phyloP scores from a whole-genome alignment of 2,113 vertebrate species.

The Megalops atlanticus region DNA sequence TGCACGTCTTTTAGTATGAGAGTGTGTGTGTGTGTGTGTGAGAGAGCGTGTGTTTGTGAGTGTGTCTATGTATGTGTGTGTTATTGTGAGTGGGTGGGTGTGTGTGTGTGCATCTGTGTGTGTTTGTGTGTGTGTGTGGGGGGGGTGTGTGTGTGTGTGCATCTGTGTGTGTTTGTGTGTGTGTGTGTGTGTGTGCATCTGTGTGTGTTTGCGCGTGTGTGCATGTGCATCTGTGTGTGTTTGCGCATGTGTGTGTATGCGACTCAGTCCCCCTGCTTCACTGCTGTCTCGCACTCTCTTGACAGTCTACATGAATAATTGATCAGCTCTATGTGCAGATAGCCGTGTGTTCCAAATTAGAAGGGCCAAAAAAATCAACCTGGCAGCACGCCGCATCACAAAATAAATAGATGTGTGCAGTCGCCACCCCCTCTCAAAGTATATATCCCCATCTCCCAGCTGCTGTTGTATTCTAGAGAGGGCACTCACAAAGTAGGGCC shows the following conservation, averaged over 20 bases:
- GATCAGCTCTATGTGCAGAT: slow-evolving; percentile 1
- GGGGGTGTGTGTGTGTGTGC: no score
- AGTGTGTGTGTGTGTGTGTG: slow-evolving; percentile 31
- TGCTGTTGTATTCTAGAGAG: background rate
- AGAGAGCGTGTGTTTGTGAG: background rate
- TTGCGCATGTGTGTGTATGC: slow-evolving; percentile 10
- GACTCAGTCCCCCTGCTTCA: background rate
- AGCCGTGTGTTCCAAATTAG: background rate
- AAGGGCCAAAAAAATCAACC: background rate
- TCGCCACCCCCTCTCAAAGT: background rate
- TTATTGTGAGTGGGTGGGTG: no score
- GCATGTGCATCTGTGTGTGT: background rate
- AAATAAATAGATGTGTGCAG: background rate
- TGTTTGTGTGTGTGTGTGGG: no score
- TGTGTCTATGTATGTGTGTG: background rate
- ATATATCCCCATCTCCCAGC: background rate
- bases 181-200: background rate
- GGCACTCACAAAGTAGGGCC: background rate
- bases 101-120: background rate
- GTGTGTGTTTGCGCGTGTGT: background rate
- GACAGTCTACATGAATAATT: slow-evolving; percentile 18
- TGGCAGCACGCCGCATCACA: background rate
- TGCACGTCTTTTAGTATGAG: no score
- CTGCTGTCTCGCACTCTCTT: background rate
- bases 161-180: background rate